These are phyloP conservation scores for Patiria miniata DNA, from an alignment of 35 echinoderm and acorn worm genomes.

Conservation along the genomic window DNA sequence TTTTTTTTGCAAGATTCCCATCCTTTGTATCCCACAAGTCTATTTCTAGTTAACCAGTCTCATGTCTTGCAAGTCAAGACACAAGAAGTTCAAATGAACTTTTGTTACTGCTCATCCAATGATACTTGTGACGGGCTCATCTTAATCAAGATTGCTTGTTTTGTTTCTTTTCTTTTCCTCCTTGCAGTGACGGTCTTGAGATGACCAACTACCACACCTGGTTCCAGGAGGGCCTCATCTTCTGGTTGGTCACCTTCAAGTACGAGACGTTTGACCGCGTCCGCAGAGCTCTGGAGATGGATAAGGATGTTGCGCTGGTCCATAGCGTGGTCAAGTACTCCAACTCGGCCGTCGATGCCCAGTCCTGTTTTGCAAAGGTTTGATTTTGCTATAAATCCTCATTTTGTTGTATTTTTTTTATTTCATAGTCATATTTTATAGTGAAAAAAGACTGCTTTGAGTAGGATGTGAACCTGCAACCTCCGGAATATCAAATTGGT, in stretches of 20 bases:
- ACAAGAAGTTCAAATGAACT: too few species aligned
- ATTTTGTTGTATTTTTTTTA: neutral
- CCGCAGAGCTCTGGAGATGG: slow-evolving; percentile 86
- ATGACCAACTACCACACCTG: slow-evolving; percentile 69
- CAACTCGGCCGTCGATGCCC: slow-evolving; percentile 93
- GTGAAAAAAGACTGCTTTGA: too few species aligned
- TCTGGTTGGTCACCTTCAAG: slow-evolving; percentile 93
- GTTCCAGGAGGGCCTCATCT: slow-evolving; percentile 91
- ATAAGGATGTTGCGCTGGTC: slow-evolving; percentile 89
- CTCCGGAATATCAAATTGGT: too few species aligned
- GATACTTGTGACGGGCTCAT: too few species aligned
- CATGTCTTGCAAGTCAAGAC: too few species aligned
- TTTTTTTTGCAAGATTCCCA: too few species aligned
- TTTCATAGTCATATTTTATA: too few species aligned
- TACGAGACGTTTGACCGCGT: slow-evolving; percentile 84
- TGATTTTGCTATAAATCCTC: neutral
- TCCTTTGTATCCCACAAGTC: too few species aligned
- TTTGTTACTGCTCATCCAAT: too few species aligned
- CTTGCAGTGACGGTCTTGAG: slow-evolving; percentile 71
- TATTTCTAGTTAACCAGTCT: slow-evolving; percentile 4
- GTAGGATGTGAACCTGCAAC: too few species aligned
- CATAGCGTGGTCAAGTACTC: slow-evolving; percentile 96
- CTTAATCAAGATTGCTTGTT: too few species aligned
- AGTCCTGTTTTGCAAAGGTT: slow-evolving; percentile 95
- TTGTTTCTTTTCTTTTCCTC: slow-evolving; percentile 5